Evolutionary conservation across 1,140 invertebrate genomes (phyloP).

Genomic region (Calliphora vicina): DNA sequence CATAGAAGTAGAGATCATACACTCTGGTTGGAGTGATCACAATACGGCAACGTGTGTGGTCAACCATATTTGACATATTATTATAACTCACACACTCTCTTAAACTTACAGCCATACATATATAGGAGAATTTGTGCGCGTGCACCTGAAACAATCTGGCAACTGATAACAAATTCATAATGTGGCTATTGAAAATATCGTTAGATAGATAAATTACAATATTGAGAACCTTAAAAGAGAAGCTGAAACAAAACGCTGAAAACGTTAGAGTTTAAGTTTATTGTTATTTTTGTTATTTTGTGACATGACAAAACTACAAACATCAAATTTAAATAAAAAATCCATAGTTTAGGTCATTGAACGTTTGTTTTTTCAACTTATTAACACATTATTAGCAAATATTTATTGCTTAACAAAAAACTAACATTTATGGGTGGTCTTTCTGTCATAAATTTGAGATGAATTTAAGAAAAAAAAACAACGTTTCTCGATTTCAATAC

Average conservation of each 20-base stretch:
- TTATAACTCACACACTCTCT: background rate
- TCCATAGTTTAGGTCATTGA: background rate
- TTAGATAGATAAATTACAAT: too few relatives aligned
- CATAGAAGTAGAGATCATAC: background rate
- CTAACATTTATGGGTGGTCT: background rate
- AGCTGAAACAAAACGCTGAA: constrained; percentile 13
- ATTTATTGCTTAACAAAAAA: background rate
- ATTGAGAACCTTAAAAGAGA: background rate
- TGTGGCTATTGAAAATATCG: too few relatives aligned
- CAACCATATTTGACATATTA: constrained; percentile 62
- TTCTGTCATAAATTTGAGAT: background rate
- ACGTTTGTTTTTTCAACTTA: constrained; percentile 3
- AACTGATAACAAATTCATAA: too few relatives aligned
- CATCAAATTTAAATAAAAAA: background rate
- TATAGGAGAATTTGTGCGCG: too few relatives aligned
- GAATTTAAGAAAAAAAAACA: too few relatives aligned
- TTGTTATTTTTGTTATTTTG: background rate
- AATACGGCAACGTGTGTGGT: constrained; percentile 50
- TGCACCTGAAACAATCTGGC: too few relatives aligned
- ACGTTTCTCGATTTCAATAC: too few relatives aligned
- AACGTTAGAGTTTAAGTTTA: background rate
- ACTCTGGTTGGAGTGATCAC: background rate
- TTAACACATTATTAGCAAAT: constrained; percentile 4
- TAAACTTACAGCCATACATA: too few relatives aligned
- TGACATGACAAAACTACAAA: background rate